A percentile compares a stretch with the other conserved stretches of the same genome.
These are phyloP conservation scores for Azorinus chamasolen DNA, from an alignment of 2,888 invertebrate species.

Conservation along the genomic window DNA sequence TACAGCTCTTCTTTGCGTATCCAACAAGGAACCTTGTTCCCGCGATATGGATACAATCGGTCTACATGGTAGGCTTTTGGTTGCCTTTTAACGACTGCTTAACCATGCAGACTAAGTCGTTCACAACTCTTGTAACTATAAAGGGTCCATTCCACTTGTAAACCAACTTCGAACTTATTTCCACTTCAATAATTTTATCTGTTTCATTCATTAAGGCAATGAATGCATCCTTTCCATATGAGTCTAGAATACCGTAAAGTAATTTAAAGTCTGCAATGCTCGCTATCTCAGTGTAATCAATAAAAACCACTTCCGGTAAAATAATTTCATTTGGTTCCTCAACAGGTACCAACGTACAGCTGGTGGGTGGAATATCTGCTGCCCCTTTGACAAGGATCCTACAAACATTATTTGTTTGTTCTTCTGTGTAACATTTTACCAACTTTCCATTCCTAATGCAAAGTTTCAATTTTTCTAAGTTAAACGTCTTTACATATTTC, in stretches of 20 bases:
- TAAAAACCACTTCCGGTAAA: constrained; percentile 2
- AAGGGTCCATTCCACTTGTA: no score
- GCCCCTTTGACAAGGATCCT: constrained; percentile 13
- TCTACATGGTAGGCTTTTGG: no score
- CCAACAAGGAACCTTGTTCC: no score
- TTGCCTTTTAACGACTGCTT: no score
- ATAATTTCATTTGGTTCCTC: neutral
- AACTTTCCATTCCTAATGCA: neutral
- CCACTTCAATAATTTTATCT: constrained; percentile 14
- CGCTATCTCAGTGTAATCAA: neutral
- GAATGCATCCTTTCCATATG: neutral
- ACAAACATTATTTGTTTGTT: constrained; percentile 6
- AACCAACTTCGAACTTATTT: no score
- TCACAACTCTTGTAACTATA: no score
- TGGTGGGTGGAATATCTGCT: constrained; percentile 4
- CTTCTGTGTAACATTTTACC: constrained; percentile 9
- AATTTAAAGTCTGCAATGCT: neutral
- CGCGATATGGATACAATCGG: no score
- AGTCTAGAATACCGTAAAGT: constrained; percentile 13
- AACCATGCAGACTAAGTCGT: no score
- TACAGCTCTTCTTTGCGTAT: no score
- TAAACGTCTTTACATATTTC: constrained; percentile 16
- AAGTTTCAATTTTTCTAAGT: constrained; percentile 19
- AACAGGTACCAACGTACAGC: constrained; percentile 18
- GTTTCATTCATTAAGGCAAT: constrained; percentile 19